phyloP scores from a whole-genome alignment of 2,113 vertebrate species.

The Phalacrocorax brasilianus region DNA sequence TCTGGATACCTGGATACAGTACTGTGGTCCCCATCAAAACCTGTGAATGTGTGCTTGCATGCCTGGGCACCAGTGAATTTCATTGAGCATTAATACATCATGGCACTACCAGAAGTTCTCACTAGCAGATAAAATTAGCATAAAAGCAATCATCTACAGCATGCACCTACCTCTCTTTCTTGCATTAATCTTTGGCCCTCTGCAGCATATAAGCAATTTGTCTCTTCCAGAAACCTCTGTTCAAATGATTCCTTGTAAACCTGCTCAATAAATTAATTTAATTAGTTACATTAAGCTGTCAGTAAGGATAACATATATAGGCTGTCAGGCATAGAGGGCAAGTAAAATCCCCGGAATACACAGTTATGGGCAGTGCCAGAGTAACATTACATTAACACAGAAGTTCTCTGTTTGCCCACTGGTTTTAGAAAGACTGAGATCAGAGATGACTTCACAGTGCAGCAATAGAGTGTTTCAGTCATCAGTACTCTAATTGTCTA shows the following conservation, averaged over 20 bases:
- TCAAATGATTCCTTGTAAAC: conserved; percentile 85
- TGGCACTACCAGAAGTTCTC: not conserved
- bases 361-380: not conserved
- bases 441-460: not conserved
- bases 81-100: not conserved
- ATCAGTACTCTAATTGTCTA: not conserved
- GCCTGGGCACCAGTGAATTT: not conserved
- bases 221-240: conserved; percentile 82
- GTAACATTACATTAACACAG: not conserved
- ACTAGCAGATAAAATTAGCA: not conserved
- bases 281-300: not conserved
- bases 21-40: not conserved
- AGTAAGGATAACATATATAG: not conserved
- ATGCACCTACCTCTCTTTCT: conserved; percentile 77
- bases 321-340: not conserved
- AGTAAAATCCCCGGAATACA: not conserved
- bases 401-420: not conserved
- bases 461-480: not conserved
- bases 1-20: not conserved
- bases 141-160: not conserved
- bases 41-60: accelerated
- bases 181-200: conserved; percentile 86
- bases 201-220: conserved; percentile 81
- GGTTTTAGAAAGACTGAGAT: not conserved
- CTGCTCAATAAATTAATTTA: conserved; percentile 50